A percentile compares a stretch with the other conserved stretches of the same genome.
phyloP scores from a whole-genome alignment of 2,888 invertebrate species.

The Acrobeloides nanus region DNA sequence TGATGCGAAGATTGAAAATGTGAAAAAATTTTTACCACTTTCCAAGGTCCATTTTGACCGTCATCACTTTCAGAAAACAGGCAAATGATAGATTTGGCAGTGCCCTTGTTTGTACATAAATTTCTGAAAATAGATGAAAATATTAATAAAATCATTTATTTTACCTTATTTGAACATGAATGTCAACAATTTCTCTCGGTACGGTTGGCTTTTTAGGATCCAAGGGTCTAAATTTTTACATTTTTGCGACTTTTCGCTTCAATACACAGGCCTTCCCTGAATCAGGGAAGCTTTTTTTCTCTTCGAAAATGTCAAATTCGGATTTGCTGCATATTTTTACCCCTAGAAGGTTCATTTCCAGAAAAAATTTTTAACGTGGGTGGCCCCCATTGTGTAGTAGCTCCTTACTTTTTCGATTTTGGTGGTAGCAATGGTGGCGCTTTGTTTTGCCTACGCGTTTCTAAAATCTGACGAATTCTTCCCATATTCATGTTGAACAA shows the following conservation, averaged over 20 bases:
- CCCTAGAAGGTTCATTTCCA: no score
- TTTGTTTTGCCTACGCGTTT: slow-evolving; percentile 34
- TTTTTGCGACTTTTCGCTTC: no score
- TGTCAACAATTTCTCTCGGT: slow-evolving; percentile 25
- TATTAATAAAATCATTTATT: slow-evolving; percentile 1
- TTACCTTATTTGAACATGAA: slow-evolving; percentile 21
- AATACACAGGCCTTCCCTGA: no score
- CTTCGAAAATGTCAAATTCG: no score
- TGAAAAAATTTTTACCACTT: slow-evolving; percentile 21
- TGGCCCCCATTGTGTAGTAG: no score
- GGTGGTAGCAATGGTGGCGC: slow-evolving; percentile 39
- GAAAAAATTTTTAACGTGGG: no score
- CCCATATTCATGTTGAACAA: slow-evolving; percentile 42
- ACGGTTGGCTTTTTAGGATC: slow-evolving; percentile 17
- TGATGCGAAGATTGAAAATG: neutral
- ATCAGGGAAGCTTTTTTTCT: no score
- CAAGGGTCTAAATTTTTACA: slow-evolving; percentile 14
- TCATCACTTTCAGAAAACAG: slow-evolving; percentile 34
- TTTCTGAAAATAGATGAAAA: slow-evolving; percentile 8
- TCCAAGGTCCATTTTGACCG: slow-evolving; percentile 31
- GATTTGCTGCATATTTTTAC: no score
- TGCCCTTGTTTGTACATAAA: slow-evolving; percentile 6
- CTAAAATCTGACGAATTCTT: slow-evolving; percentile 40
- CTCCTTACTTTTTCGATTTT: slow-evolving; percentile 25
- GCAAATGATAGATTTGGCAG: slow-evolving; percentile 17